Percentiles rank a stretch among this genome's conserved stretches.
Evolutionary conservation across 2,113 vertebrate species (phyloP).

Genomic region (Cyanoderma ruficeps): DNA sequence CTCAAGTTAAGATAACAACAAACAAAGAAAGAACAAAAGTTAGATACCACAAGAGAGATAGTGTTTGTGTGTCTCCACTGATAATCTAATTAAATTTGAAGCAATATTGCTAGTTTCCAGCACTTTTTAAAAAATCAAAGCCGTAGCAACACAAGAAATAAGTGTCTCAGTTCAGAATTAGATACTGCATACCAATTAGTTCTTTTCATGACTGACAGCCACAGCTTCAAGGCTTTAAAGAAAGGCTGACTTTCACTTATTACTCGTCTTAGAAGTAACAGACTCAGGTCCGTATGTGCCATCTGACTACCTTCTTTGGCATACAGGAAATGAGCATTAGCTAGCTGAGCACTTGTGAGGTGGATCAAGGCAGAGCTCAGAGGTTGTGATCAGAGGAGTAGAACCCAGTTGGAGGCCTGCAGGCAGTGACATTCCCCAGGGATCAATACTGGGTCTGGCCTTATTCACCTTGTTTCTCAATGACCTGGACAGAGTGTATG

Average conservation of each 20-base stretch:
- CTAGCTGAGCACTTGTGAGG: background rate
- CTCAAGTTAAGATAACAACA: slow-evolving; percentile 26
- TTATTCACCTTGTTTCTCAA: background rate
- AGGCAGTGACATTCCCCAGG: background rate
- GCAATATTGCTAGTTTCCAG: background rate
- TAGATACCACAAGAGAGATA: slow-evolving; percentile 4
- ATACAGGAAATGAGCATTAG: background rate
- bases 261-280: background rate
- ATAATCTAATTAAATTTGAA: slow-evolving; percentile 30
- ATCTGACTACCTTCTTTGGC: background rate
- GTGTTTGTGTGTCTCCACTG: background rate
- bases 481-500: no score
- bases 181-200: background rate
- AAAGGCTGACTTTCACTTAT: background rate
- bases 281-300: background rate
- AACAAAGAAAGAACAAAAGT: slow-evolving; percentile 25
- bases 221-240: background rate
- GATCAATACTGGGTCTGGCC: fast-evolving
- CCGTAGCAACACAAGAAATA: background rate
- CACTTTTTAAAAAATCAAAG: background rate
- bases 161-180: background rate
- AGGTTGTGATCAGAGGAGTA: background rate
- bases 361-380: background rate
- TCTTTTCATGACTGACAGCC: background rate
- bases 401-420: background rate